phyloP scores from a whole-genome alignment of 2,113 vertebrate species.

The Lamprologus speciosus region DNA sequence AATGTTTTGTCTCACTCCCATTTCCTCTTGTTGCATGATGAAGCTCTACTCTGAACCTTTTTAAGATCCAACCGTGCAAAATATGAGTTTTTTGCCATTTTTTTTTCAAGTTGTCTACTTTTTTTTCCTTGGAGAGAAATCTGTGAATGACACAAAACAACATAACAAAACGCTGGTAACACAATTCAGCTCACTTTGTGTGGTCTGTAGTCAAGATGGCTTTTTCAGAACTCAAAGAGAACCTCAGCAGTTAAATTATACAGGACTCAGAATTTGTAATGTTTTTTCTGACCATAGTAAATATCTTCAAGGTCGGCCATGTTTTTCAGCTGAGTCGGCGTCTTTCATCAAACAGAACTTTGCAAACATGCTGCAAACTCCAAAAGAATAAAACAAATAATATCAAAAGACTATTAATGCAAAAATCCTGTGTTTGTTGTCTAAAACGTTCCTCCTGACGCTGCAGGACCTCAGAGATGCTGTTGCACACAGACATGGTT shows the following conservation, averaged over 20 bases:
- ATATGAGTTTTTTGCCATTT: neutral
- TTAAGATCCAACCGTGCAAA: neutral
- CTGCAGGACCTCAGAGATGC: neutral
- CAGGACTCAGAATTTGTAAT: neutral
- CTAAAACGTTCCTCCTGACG: rapidly evolving
- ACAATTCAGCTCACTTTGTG: neutral
- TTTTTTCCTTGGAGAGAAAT: neutral
- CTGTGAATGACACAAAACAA: neutral
- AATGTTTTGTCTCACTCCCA: rapidly evolving
- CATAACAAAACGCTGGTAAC: neutral
- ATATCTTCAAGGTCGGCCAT: neutral
- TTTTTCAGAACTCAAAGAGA: neutral
- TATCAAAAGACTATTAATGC: neutral
- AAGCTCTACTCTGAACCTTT: neutral
- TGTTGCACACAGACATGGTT: neutral
- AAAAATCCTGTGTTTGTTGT: neutral
- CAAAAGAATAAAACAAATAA: neutral
- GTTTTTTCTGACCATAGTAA: rapidly evolving
- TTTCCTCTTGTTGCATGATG: neutral
- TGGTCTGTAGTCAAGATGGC: neutral
- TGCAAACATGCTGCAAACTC: neutral
- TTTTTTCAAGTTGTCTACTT: neutral
- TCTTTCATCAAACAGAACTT: neutral
- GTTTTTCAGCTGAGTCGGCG: neutral
- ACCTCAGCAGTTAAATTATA: neutral